These are phyloP conservation scores for Cosmopolites sordidus DNA, from an alignment of 2,888 invertebrate genomes.

Conservation along the genomic window DNA sequence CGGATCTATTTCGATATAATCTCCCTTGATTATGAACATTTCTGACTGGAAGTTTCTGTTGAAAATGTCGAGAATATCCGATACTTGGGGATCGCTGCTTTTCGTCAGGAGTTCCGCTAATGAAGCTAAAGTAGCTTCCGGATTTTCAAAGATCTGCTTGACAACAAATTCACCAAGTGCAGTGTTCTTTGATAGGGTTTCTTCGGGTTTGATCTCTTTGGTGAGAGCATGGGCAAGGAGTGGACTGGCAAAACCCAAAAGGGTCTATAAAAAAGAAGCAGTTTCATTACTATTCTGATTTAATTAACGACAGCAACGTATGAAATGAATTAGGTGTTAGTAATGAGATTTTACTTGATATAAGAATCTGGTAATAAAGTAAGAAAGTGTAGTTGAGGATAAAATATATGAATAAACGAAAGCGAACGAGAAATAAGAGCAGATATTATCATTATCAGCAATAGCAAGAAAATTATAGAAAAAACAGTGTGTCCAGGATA, in stretches of 20 bases:
- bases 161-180: neutral
- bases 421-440: too few relatives aligned
- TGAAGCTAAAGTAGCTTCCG: neutral
- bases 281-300: too few relatives aligned
- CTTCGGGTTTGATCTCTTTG: neutral
- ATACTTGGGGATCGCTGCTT: neutral
- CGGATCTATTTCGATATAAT: neutral
- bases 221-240: neutral
- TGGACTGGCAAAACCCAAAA: neutral
- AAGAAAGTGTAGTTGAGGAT: too few relatives aligned
- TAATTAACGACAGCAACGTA: too few relatives aligned
- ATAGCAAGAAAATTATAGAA: too few relatives aligned
- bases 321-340: too few relatives aligned
- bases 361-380: too few relatives aligned
- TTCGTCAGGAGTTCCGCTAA: neutral
- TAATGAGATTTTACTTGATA: too few relatives aligned
- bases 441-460: too few relatives aligned
- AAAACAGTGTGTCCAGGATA: too few relatives aligned
- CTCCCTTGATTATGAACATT: neutral
- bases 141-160: neutral
- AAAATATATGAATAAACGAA: too few relatives aligned
- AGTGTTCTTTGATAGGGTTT: neutral
- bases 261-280: neutral
- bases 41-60: neutral
- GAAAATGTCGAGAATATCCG: neutral